Conservation (phyloP, 30 jellyfish, hydroid and myxozoan species). For the Hydra vulgaris region DNA sequence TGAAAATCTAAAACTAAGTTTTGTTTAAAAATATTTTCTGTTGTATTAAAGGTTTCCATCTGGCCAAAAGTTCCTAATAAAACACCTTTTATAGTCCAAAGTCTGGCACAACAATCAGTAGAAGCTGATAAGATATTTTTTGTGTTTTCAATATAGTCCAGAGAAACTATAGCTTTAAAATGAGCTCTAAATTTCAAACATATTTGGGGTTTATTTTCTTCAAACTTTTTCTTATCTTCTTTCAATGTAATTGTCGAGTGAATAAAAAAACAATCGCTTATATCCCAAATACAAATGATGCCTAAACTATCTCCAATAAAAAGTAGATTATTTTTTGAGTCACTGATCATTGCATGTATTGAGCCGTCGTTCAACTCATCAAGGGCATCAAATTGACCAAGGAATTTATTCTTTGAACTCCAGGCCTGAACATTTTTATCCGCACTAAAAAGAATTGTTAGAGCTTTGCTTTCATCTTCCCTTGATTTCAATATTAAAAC, state of each 20-base stretch:
- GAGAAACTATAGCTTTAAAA: slow-evolving; percentile 59
- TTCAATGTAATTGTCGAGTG: too few species aligned
- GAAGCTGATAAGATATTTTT: slow-evolving; percentile 71
- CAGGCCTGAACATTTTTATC: slow-evolving; percentile 81
- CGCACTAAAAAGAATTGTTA: slow-evolving; percentile 51
- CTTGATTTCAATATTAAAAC: slow-evolving; percentile 51
- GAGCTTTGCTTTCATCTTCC: slow-evolving; percentile 44
- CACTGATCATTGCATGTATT: slow-evolving; percentile 57
- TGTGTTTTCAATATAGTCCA: slow-evolving; percentile 53
- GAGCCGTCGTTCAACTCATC: slow-evolving; percentile 46
- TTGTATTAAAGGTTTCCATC: slow-evolving; percentile 42
- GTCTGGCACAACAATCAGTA: slow-evolving; percentile 72
- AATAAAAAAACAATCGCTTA: slow-evolving; percentile 32
- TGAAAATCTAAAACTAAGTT: slow-evolving; percentile 11
- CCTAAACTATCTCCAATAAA: slow-evolving; percentile 81
- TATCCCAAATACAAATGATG: slow-evolving; percentile 64
- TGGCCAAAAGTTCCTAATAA: slow-evolving; percentile 88
- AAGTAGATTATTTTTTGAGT: slow-evolving; percentile 32
- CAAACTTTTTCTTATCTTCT: not conserved
- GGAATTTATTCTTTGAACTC: slow-evolving; percentile 56
- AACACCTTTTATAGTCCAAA: slow-evolving; percentile 75
- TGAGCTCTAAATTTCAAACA: slow-evolving; percentile 43
- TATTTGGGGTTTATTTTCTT: not conserved
- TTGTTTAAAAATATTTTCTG: slow-evolving; percentile 18
- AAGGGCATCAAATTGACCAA: slow-evolving; percentile 65